Evolutionary conservation across 2,888 invertebrate genomes (phyloP).

Genomic region (Pyrgus malvae): DNA sequence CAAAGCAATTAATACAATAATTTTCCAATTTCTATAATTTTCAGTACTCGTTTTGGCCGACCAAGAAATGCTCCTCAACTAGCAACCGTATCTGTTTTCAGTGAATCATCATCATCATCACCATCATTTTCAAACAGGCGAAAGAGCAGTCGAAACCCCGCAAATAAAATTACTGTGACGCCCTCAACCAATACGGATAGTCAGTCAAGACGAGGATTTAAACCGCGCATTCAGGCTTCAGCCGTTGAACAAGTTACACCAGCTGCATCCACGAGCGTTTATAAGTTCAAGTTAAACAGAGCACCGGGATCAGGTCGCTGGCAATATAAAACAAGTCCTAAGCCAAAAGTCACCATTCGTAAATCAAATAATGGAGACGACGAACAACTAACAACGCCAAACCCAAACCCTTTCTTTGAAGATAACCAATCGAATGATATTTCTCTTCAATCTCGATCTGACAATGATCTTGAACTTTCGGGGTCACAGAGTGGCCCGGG

Average conservation of each 20-base stretch:
- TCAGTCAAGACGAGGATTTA: slow-evolving; percentile 84
- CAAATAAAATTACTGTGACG: slow-evolving; percentile 66
- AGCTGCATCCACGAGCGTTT: slow-evolving; percentile 83
- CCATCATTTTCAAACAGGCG: slow-evolving; percentile 79
- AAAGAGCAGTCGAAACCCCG: slow-evolving; percentile 69
- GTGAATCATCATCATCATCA: slow-evolving; percentile 76
- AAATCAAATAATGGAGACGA: slow-evolving; percentile 84
- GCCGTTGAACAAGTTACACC: slow-evolving; percentile 78
- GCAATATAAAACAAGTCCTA: slow-evolving; percentile 95
- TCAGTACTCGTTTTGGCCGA: slow-evolving; percentile 73
- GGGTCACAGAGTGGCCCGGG: slow-evolving; percentile 85
- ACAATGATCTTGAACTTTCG: slow-evolving; percentile 87
- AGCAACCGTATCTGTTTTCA: slow-evolving; percentile 85
- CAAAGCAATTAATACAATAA: no score
- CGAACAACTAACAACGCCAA: slow-evolving; percentile 71
- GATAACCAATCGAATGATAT: slow-evolving; percentile 77
- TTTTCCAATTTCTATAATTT: slow-evolving; percentile 57
- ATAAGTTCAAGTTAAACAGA: slow-evolving; percentile 91
- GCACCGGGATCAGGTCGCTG: slow-evolving; percentile 93
- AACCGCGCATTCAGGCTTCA: slow-evolving; percentile 84
- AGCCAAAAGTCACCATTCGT: slow-evolving; percentile 91
- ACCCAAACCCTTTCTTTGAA: slow-evolving; percentile 66
- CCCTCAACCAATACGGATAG: slow-evolving; percentile 66
- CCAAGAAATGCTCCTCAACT: slow-evolving; percentile 80
- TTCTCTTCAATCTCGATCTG: slow-evolving; percentile 80